phyloP scores from a whole-genome alignment of 1,140 invertebrate species.

The Brachionus paranguensis region DNA sequence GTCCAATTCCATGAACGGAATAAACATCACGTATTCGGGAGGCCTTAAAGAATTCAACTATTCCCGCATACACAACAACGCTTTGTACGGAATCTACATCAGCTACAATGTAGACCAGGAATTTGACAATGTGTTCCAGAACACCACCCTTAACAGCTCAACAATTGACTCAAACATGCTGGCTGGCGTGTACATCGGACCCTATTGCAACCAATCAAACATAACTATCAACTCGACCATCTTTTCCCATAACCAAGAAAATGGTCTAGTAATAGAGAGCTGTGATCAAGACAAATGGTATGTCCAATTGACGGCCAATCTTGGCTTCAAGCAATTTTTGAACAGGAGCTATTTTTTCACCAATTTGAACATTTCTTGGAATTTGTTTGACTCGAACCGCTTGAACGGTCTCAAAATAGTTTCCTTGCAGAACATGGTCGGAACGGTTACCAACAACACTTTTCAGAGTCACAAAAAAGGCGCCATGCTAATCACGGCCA shows the following conservation, averaged over 20 bases:
- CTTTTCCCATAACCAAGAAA: not conserved
- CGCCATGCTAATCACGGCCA: slow-evolving; percentile 74
- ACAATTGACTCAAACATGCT: slow-evolving; percentile 46
- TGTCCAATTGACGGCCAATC: not conserved
- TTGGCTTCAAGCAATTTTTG: not conserved
- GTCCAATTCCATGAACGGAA: slow-evolving; percentile 66
- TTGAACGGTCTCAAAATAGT: slow-evolving; percentile 50
- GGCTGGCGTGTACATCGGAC: slow-evolving; percentile 42
- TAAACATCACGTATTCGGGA: slow-evolving; percentile 51
- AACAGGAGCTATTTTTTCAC: not conserved
- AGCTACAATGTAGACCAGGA: slow-evolving; percentile 25
- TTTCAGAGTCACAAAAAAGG: slow-evolving; percentile 75
- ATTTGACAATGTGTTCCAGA: slow-evolving; percentile 39
- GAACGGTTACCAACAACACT: slow-evolving; percentile 63
- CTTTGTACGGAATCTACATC: not conserved
- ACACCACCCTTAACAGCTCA: slow-evolving; percentile 49
- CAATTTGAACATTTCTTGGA: slow-evolving; percentile 50
- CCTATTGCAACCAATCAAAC: slow-evolving; percentile 36
- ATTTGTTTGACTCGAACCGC: slow-evolving; percentile 47
- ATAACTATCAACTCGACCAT: slow-evolving; percentile 16
- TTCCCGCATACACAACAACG: slow-evolving; percentile 1
- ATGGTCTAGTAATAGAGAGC: slow-evolving; percentile 13
- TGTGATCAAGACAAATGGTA: not conserved
- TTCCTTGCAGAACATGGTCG: slow-evolving; percentile 51
- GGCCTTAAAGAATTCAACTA: slow-evolving; percentile 42